phyloP scores from a whole-genome alignment of 2,113 vertebrate genomes.

The Cryptoleucopteryx plumbea region DNA sequence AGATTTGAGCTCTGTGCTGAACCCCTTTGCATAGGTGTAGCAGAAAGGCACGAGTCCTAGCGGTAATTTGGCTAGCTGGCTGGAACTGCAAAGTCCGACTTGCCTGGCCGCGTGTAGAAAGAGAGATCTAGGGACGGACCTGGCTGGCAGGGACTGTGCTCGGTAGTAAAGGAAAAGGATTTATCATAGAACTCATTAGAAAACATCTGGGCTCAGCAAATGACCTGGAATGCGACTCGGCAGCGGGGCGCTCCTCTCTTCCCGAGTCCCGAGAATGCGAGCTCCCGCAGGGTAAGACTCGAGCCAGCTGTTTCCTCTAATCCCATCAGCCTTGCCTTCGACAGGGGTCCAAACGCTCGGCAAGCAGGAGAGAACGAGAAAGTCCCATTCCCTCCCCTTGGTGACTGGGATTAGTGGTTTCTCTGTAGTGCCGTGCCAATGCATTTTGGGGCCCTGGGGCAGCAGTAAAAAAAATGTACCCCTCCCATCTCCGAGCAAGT shows the following conservation, averaged over 20 bases:
- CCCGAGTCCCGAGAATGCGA: slow-evolving; percentile 31
- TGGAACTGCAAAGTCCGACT: not conserved
- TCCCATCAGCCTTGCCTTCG: slow-evolving; percentile 56
- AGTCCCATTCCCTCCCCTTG: not conserved
- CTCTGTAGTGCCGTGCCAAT: not conserved
- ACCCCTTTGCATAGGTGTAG: not conserved
- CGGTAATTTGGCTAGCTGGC: not conserved
- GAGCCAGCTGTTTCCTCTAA: slow-evolving; percentile 73
- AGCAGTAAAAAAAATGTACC: not conserved
- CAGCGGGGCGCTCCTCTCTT: slow-evolving; percentile 63
- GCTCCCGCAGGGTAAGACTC: slow-evolving; percentile 61
- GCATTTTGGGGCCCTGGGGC: slow-evolving; percentile 25
- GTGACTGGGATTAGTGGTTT: slow-evolving; percentile 23
- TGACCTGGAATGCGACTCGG: slow-evolving; percentile 66
- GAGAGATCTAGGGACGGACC: not conserved
- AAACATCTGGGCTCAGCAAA: slow-evolving; percentile 75
- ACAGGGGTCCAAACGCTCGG: slow-evolving; percentile 36
- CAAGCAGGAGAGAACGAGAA: not conserved
- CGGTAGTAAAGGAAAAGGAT: slow-evolving; percentile 13
- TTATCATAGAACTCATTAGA: slow-evolving; percentile 46
- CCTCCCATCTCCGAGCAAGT: not conserved
- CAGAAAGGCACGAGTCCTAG: not conserved
- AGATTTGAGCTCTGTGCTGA: not conserved
- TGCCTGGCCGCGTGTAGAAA: not conserved
- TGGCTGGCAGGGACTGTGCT: slow-evolving; percentile 31